Percentiles rank a stretch among this genome's conserved stretches.
Evolutionary conservation across 2,888 invertebrate species (phyloP).

Genomic region (Chymomyza procnemis): DNA sequence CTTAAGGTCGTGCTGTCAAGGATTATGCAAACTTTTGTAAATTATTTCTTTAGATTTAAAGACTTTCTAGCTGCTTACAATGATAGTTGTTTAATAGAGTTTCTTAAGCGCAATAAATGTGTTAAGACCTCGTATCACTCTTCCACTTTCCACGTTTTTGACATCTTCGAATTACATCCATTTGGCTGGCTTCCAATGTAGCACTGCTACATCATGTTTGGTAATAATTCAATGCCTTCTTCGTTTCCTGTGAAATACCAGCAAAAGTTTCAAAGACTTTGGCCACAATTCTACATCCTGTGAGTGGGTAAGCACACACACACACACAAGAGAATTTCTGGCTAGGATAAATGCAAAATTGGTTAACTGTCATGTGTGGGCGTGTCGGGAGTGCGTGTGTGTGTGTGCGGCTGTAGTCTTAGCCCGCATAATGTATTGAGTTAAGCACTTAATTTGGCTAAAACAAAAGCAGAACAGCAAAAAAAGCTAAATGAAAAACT

Average conservation of each 20-base stretch:
- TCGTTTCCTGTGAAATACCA: neutral
- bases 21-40: too few species aligned
- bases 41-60: too few species aligned
- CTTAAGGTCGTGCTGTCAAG: too few species aligned
- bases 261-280: conserved; percentile 18
- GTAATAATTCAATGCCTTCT: neutral
- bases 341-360: conserved; percentile 37
- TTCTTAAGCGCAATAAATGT: too few species aligned
- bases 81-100: too few species aligned
- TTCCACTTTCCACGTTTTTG: neutral
- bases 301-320: neutral
- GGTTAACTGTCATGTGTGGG: conserved; percentile 18
- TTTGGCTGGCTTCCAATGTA: neutral
- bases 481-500: neutral
- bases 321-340: neutral
- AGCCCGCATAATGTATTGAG: neutral
- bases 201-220: neutral
- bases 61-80: too few species aligned
- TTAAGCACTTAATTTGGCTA: conserved; percentile 13
- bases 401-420: conserved; percentile 10
- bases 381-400: conserved; percentile 10
- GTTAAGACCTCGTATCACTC: too few species aligned
- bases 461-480: neutral
- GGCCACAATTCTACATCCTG: neutral
- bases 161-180: neutral